Evolutionary conservation across 2,113 vertebrate species (phyloP).

Genomic region (Daphoenositta chrysoptera): DNA sequence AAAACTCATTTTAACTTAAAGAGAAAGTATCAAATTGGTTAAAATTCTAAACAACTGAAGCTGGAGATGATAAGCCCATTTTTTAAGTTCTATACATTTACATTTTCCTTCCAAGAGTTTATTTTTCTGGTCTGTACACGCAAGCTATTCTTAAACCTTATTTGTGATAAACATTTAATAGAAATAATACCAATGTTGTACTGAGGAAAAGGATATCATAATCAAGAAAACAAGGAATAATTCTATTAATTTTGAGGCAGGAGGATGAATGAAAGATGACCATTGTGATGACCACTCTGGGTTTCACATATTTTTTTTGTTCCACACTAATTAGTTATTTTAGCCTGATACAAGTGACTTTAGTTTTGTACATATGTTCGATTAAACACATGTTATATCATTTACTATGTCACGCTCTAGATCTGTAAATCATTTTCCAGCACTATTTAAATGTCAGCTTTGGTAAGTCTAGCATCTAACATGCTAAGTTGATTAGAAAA

Average conservation of each 20-base stretch:
- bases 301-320: not conserved
- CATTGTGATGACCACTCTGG: not conserved
- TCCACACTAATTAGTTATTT: not conserved
- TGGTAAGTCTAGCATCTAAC: not conserved
- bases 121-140: not conserved
- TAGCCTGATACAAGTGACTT: not conserved
- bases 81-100: not conserved
- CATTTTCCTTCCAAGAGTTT: not conserved
- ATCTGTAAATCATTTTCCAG: not conserved
- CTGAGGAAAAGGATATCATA: not conserved
- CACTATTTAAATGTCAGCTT: not conserved
- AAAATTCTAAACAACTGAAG: not conserved
- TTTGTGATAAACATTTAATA: not conserved
- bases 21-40: not conserved
- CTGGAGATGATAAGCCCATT: not conserved
- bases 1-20: not conserved
- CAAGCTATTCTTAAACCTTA: not conserved
- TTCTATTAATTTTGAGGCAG: not conserved
- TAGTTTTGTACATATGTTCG: fast-evolving
- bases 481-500: not conserved
- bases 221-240: not conserved
- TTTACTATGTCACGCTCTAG: not conserved
- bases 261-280: not conserved
- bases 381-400: not conserved
- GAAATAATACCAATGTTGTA: not conserved